Base-by-base conservation (phyloP, 2,888 invertebrate species). In the Spisula subtruncata region DNA sequence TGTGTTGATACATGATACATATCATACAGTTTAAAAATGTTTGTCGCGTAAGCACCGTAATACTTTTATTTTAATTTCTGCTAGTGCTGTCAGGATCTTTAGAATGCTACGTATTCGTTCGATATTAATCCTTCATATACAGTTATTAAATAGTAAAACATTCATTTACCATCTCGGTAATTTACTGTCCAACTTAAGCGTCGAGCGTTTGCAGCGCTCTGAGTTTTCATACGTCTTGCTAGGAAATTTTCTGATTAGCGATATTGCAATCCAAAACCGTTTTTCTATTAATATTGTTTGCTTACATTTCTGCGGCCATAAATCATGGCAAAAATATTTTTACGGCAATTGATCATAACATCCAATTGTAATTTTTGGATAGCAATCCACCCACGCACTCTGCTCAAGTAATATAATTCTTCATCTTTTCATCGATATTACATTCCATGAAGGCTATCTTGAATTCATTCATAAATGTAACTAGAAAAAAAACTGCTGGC, bases 321-420 rank as follows among this genome's bases (percentile, higher is more conserved):
- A 66, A 25, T 66, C 25, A 66, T 66, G 60, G 12, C 60, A 25
- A 25, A n/a, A 25, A 66, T 12, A 12, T 66, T 25, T 66, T 66
- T 66, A 66, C 25, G 60, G 60, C 1, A 25, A 66, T 66, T 66
- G 60, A 66, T 66, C 60, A 66, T 66, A 66, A n/a, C 60, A 66
- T 66, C 60, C 60, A 66, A 87, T 79, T 87, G 80, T 80, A 79
- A 79, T 79, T 46, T 83, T 87, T 87, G 83, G 83, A 87, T 87
- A 83, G 83, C 83, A 83, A 32, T 56, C 83, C 87, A 46, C 83
- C 87, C 87, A 60, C 87, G 56, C 83, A 75, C 35, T 87, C 83
- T 83, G 79, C 83, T 56, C 46, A 46, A 29, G 83, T 75, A 54
- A 83, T 75, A 87, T 81, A 2, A 83, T 16, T 29, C 60, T 54